phyloP scores from a whole-genome alignment of 2,888 invertebrate genomes.

The Doris montereyensis region DNA sequence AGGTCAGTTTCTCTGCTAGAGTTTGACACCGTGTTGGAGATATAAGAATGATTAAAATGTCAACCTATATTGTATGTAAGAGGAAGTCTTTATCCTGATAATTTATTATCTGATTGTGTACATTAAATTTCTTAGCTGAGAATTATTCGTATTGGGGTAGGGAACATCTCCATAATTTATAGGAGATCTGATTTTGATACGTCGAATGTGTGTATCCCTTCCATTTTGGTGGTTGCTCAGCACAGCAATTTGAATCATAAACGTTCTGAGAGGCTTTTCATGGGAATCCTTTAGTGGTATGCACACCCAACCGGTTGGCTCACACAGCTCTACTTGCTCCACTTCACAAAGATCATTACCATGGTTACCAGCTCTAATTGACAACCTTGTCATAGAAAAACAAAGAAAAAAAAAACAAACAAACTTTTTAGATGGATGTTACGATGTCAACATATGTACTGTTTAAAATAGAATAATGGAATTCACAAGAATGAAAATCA shows the following conservation, averaged over 20 bases:
- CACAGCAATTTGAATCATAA: constrained; percentile 77
- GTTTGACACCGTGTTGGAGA: too few relatives aligned
- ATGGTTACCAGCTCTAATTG: constrained; percentile 88
- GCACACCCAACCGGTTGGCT: constrained; percentile 97
- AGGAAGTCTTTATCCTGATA: too few relatives aligned
- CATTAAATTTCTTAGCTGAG: constrained; percentile 30
- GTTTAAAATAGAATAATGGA: too few relatives aligned
- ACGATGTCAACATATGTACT: too few relatives aligned
- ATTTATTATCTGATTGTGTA: constrained; percentile 36
- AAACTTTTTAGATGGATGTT: too few relatives aligned
- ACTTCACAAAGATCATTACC: constrained; percentile 97
- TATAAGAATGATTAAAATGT: too few relatives aligned
- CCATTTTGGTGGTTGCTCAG: constrained; percentile 98
- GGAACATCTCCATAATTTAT: constrained; percentile 62
- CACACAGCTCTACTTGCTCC: constrained; percentile 92
- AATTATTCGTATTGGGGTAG: constrained; percentile 33
- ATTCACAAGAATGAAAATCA: too few relatives aligned
- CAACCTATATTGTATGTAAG: too few relatives aligned
- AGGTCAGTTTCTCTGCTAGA: too few relatives aligned
- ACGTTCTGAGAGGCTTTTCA: constrained; percentile 89
- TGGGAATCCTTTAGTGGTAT: constrained; percentile 89
- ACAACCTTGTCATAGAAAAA: constrained; percentile 55
- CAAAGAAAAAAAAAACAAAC: too few relatives aligned
- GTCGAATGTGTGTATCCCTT: constrained; percentile 96
- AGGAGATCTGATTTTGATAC: constrained; percentile 96